Conservation (phyloP, 2,888 invertebrate genomes). For the Rhingia campestris region DNA sequence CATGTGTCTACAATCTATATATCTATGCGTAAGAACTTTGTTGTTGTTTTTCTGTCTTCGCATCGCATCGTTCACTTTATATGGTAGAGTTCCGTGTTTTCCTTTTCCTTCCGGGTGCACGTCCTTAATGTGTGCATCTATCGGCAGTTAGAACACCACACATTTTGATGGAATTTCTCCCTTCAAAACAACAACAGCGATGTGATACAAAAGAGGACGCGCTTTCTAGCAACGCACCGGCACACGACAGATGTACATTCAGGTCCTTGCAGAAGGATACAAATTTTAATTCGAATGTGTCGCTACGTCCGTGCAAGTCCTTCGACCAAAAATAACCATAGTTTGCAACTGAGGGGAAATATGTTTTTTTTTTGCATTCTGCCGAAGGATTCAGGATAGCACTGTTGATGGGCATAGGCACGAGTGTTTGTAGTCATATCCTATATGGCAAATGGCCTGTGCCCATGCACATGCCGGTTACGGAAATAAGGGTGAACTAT, state of each 20-base stretch:
- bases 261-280: slow-evolving; percentile 13
- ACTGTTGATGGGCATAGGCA: not conserved
- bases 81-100: slow-evolving; percentile 28
- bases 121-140: slow-evolving; percentile 42
- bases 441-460: slow-evolving; percentile 11
- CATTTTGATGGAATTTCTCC: slow-evolving; percentile 67
- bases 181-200: slow-evolving; percentile 36
- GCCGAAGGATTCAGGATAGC: slow-evolving; percentile 43
- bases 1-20: not conserved
- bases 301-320: slow-evolving; percentile 20
- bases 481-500: slow-evolving; percentile 65
- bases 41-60: slow-evolving; percentile 22
- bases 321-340: slow-evolving; percentile 60
- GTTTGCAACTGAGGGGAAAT: slow-evolving; percentile 17
- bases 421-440: too few species aligned
- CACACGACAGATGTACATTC: slow-evolving; percentile 68
- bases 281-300: not conserved
- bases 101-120: slow-evolving; percentile 67
- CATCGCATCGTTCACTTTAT: slow-evolving; percentile 42
- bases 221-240: slow-evolving; percentile 39
- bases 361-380: slow-evolving; percentile 40
- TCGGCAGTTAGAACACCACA: slow-evolving; percentile 43
- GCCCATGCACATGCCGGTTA: slow-evolving; percentile 53
- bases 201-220: slow-evolving; percentile 33
- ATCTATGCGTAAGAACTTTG: too few species aligned